Conservation (phyloP, 2,888 invertebrate species). For the Scaptomyza flava region DNA sequence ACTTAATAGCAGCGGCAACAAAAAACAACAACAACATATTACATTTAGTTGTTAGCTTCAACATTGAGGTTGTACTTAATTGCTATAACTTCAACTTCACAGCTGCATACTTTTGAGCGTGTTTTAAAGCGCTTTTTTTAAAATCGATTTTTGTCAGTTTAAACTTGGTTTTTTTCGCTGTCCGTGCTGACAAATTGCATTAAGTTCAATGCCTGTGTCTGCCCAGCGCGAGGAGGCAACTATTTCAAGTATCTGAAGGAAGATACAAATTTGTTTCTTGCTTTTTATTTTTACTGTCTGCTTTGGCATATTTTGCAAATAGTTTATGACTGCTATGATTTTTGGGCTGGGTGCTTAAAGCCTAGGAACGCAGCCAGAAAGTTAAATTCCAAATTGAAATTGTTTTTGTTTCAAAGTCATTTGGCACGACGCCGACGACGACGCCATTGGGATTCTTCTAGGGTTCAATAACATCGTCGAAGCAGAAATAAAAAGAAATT, state of each 20-base stretch:
- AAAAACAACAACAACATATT: slow-evolving; percentile 15
- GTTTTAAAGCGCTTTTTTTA: slow-evolving; percentile 45
- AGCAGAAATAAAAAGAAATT: slow-evolving; percentile 27
- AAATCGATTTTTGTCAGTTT: slow-evolving; percentile 50
- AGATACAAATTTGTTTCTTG: slow-evolving; percentile 32
- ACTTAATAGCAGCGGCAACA: slow-evolving; percentile 34
- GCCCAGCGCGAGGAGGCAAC: slow-evolving; percentile 22
- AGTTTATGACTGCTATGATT: slow-evolving; percentile 56
- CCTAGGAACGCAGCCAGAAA: slow-evolving; percentile 22
- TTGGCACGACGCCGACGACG: slow-evolving; percentile 57
- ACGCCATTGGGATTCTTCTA: slow-evolving; percentile 24
- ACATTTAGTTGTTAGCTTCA: slow-evolving; percentile 30
- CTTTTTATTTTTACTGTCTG: slow-evolving; percentile 39
- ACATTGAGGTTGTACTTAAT: slow-evolving; percentile 58
- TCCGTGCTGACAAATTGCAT: slow-evolving; percentile 42
- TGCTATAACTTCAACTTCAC: slow-evolving; percentile 21
- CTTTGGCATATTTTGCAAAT: slow-evolving; percentile 48
- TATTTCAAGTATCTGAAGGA: slow-evolving; percentile 56
- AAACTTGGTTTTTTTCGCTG: slow-evolving; percentile 7
- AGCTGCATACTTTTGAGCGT: slow-evolving; percentile 41
- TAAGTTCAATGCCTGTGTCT: slow-evolving; percentile 51
- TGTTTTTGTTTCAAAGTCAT: slow-evolving; percentile 63
- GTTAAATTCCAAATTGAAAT: slow-evolving; percentile 47
- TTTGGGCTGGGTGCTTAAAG: slow-evolving; percentile 19
- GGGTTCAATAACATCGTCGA: slow-evolving; percentile 66